phyloP scores from a whole-genome alignment of 2,888 invertebrate species.

The Drosophila merina region DNA sequence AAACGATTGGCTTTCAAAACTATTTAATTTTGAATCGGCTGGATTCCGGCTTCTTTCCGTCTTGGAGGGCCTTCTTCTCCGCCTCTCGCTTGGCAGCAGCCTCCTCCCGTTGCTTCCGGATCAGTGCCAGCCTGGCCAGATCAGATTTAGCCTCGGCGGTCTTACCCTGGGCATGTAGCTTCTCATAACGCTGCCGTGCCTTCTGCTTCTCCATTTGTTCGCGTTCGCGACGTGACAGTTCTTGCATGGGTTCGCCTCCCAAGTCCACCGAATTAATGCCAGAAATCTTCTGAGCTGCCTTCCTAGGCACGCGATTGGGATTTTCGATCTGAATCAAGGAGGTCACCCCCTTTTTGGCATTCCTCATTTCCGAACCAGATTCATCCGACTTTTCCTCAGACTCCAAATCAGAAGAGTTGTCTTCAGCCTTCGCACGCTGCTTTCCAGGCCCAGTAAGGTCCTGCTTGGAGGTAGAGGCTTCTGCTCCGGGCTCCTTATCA shows the following conservation, averaged over 20 bases:
- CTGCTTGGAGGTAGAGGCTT: constrained; percentile 48
- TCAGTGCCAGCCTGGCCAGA: constrained; percentile 95
- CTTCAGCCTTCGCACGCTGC: constrained; percentile 20
- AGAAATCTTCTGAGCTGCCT: constrained; percentile 88
- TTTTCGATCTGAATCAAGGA: constrained; percentile 97
- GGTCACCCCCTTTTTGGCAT: constrained; percentile 95
- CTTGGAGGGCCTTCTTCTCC: constrained; percentile 90
- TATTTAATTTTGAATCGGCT: constrained; percentile 34
- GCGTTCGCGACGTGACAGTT: constrained; percentile 91
- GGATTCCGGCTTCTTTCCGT: constrained; percentile 58
- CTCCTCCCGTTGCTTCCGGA: constrained; percentile 97
- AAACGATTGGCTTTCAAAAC: constrained; percentile 46
- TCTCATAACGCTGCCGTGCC: constrained; percentile 95
- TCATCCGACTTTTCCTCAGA: constrained; percentile 72
- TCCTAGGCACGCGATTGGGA: constrained; percentile 95
- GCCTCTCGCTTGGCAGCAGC: constrained; percentile 95
- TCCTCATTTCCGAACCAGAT: constrained; percentile 86
- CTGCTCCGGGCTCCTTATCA: constrained; percentile 39
- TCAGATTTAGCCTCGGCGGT: constrained; percentile 98
- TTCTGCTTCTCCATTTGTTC: constrained; percentile 97
- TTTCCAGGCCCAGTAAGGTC: constrained; percentile 29
- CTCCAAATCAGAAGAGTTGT: constrained; percentile 60
- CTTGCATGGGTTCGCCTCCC: constrained; percentile 86
- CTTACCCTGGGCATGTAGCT: constrained; percentile 96
- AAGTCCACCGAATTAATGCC: constrained; percentile 64